Conservation (phyloP, 2,797 vertebrate species). For the Anguilla anguilla region DNA sequence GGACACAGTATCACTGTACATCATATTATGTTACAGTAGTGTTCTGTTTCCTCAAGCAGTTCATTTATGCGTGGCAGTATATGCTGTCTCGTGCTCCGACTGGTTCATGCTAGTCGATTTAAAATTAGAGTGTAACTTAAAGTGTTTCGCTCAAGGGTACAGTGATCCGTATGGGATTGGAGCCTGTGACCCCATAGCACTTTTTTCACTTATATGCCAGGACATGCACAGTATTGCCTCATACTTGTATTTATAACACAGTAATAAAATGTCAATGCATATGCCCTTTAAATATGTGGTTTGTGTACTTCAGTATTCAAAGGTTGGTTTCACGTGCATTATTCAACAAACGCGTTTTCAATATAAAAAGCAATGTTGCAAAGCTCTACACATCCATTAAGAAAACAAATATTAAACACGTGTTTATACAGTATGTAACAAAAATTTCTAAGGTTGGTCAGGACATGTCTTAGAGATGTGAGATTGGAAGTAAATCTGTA, state of each 20-base stretch:
- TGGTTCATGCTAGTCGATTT: background rate
- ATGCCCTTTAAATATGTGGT: too few species aligned
- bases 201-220: background rate
- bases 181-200: background rate
- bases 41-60: background rate
- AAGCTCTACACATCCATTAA: too few species aligned
- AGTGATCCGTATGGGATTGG: background rate
- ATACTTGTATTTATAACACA: background rate
- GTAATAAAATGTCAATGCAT: too few species aligned
- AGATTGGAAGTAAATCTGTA: background rate
- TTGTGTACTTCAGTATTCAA: too few species aligned
- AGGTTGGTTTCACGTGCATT: too few species aligned
- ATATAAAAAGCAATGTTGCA: too few species aligned
- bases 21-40: background rate
- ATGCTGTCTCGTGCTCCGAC: background rate
- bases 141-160: background rate
- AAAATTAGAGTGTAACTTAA: background rate
- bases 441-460: too few species aligned
- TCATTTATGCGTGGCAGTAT: background rate
- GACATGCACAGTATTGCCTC: background rate
- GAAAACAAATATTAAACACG: too few species aligned
- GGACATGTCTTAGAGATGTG: background rate
- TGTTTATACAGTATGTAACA: too few species aligned
- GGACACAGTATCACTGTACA: background rate
- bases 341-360: too few species aligned